These are phyloP conservation scores for Coelopa pilipes DNA, from an alignment of 2,888 invertebrate genomes.

Conservation along the genomic window DNA sequence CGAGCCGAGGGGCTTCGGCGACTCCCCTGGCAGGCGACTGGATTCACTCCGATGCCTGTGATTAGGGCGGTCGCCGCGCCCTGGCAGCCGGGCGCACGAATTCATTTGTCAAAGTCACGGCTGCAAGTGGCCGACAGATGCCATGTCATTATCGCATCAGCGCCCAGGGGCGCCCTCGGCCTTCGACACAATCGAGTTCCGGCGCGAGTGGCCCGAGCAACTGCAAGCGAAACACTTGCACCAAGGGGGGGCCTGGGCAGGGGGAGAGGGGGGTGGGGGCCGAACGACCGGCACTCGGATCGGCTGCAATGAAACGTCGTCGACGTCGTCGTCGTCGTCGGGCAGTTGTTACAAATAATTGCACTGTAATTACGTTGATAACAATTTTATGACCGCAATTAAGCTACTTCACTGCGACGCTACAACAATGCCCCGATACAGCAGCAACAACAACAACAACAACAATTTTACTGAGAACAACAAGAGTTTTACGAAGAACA, in stretches of 20 bases:
- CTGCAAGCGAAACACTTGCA: too few relatives aligned
- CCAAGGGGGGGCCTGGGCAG: neutral
- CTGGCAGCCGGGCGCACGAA: too few relatives aligned
- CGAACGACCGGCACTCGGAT: neutral
- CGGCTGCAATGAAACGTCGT: neutral
- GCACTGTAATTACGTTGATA: slow-evolving; percentile 35
- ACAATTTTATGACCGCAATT: slow-evolving; percentile 31
- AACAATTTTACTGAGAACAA: neutral
- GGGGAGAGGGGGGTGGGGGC: neutral
- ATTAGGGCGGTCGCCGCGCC: too few relatives aligned
- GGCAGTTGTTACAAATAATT: slow-evolving; percentile 24
- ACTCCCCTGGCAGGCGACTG: too few relatives aligned
- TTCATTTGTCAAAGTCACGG: too few relatives aligned
- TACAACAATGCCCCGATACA: neutral
- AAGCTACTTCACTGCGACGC: slow-evolving; percentile 22
- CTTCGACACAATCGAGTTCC: too few relatives aligned
- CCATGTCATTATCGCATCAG: too few relatives aligned
- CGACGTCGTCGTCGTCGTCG: neutral
- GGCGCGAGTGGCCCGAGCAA: too few relatives aligned
- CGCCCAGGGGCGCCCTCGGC: too few relatives aligned
- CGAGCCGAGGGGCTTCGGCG: too few relatives aligned
- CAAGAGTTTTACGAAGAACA: neutral
- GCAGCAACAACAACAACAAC: slow-evolving; percentile 15
- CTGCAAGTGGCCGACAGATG: too few relatives aligned
- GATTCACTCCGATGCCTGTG: too few relatives aligned